Percentiles rank a stretch among this genome's conserved stretches.
Conservation (phyloP, 64 coral and sea anemone species). For the Stichodactyla mertensii region DNA sequence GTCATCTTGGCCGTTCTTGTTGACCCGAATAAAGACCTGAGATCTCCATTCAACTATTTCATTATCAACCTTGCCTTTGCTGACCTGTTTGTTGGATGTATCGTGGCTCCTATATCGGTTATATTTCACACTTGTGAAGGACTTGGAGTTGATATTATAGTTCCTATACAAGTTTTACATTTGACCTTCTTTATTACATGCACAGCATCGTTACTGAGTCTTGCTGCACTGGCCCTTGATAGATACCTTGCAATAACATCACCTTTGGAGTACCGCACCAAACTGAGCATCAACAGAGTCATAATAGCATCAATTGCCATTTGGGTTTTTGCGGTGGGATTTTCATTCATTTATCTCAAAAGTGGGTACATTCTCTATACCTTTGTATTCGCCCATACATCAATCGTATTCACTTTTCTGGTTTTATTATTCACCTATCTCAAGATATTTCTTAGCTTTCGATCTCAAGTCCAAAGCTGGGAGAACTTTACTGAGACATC, state of each 20-base stretch:
- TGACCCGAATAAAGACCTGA: slow-evolving; percentile 74
- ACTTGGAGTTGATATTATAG: background rate
- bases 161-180: slow-evolving; percentile 31
- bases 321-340: slow-evolving; percentile 47
- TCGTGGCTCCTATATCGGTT: slow-evolving; percentile 57
- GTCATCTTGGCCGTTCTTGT: slow-evolving; percentile 62
- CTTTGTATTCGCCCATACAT: slow-evolving; percentile 76
- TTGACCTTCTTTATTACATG: slow-evolving; percentile 79
- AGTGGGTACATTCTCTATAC: slow-evolving; percentile 59
- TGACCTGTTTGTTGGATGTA: slow-evolving; percentile 64
- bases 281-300: slow-evolving; percentile 17
- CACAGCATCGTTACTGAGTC: slow-evolving; percentile 79
- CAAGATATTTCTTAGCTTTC: slow-evolving; percentile 15
- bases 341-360: slow-evolving; percentile 72
- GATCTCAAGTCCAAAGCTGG: slow-evolving; percentile 15
- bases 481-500: background rate
- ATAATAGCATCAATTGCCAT: slow-evolving; percentile 33
- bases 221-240: slow-evolving; percentile 82
- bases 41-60: slow-evolving; percentile 75
- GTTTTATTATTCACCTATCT: slow-evolving; percentile 69
- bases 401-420: slow-evolving; percentile 51
- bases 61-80: slow-evolving; percentile 66
- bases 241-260: slow-evolving; percentile 61
- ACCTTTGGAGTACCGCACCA: slow-evolving; percentile 52
- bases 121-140: slow-evolving; percentile 60